These are phyloP conservation scores for Cloeon dipterum DNA, from an alignment of 2,888 invertebrate species.

Conservation along the genomic window DNA sequence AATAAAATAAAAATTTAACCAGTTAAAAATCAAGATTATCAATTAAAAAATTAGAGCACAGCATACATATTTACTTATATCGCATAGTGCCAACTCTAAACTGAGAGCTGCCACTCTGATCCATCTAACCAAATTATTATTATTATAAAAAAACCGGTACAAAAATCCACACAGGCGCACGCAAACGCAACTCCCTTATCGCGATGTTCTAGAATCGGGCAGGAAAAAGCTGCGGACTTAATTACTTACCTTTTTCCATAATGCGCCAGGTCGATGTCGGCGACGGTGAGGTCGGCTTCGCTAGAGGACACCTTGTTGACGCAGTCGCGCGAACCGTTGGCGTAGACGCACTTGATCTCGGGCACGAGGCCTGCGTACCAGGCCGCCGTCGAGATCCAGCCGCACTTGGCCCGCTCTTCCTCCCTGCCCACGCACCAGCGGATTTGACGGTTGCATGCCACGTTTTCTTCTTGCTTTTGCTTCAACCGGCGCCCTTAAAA, in stretches of 20 bases:
- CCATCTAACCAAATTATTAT: no score
- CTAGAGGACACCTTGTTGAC: constrained; percentile 24
- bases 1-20: no score
- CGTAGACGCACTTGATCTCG: constrained; percentile 25
- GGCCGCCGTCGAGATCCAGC: constrained; percentile 30
- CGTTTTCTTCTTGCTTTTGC: constrained; percentile 14
- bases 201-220: background rate
- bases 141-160: no score
- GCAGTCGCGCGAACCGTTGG: constrained; percentile 25
- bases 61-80: no score
- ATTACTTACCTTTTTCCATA: no score
- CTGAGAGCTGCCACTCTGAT: no score
- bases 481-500: constrained; percentile 9
- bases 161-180: no score
- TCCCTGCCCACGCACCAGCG: constrained; percentile 33
- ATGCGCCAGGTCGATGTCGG: constrained; percentile 37
- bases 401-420: constrained; percentile 31
- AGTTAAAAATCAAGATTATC: no score
- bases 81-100: no score
- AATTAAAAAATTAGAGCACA: no score
- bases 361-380: constrained; percentile 34
- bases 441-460: background rate
- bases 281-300: constrained; percentile 30
- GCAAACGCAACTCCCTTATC: no score
- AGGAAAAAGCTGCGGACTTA: no score